Evolutionary conservation across 2,797 vertebrate genomes (phyloP), one percentile per base, ranked within the genome.

Genomic region (Acestrorhynchus altus): DNA sequence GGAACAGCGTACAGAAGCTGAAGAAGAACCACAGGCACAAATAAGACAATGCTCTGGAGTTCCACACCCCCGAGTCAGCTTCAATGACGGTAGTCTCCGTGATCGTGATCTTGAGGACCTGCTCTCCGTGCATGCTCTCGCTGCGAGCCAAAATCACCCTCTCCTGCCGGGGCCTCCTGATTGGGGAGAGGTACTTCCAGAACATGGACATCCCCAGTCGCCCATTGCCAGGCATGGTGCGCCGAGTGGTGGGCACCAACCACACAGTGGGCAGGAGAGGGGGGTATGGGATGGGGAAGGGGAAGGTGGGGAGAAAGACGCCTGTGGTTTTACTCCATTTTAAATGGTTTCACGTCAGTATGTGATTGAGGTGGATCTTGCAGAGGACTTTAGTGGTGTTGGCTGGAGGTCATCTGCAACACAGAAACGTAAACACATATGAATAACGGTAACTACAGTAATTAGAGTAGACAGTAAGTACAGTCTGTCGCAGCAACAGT

Each of bases 1-100:
- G 97, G 81, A 98, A 99, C 7, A 99, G 94, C 0, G 97, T 99
- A 91, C 96, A 98, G 90, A 99, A 99, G 92, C 98, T 99, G 91
- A 99, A 97, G 92, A 97, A 97, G 87, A 95, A 99, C 98, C 98
- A 99, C 22, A 98, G 83, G 0, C 86, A 85, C 88, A 99, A 92
- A 91, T 96, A 97, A 76, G 84, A 73, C 76, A 98, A 86, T 0
- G 97, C 95, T 11, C 94, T 92, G 13, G 93, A 90, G 71, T 94
- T 97, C 94, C 95, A 96, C 67, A 95, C 93, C 11, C 97, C 97
- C 1, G 95, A 89, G 87, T 96, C 96, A 0, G 96, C 93, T 89
- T 99, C 97, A 0, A 99, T 95, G 72, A 96, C 90, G 0, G 96
- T 97, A 0, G 97, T 98, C 91, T 99, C 98, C 0, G 96, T 98